Evolutionary conservation across 2,888 invertebrate genomes (phyloP).

Genomic region (Tenthredo amoena): DNA sequence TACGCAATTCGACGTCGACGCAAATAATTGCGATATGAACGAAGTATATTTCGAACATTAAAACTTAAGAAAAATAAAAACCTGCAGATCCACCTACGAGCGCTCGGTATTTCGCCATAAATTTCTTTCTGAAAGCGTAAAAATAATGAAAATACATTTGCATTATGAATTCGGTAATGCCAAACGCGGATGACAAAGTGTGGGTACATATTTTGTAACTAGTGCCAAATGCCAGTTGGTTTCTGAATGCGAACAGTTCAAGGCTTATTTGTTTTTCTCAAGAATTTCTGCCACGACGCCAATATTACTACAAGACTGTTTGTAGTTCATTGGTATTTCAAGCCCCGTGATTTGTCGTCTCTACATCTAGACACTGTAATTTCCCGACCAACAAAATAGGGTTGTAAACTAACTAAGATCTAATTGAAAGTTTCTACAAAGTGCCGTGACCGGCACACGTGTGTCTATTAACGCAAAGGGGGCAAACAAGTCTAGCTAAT

Average conservation of each 20-base stretch:
- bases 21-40: slow-evolving; percentile 7
- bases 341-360: neutral
- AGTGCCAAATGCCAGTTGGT: neutral
- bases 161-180: slow-evolving; percentile 8
- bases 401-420: neutral
- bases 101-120: neutral
- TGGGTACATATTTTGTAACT: slow-evolving; percentile 6
- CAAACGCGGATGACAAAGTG: neutral
- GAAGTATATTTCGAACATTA: neutral
- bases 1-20: slow-evolving; percentile 40
- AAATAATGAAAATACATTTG: neutral
- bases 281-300: neutral
- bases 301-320: slow-evolving; percentile 31
- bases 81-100: neutral
- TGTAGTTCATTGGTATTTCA: slow-evolving; percentile 6
- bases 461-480: neutral
- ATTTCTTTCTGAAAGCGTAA: neutral
- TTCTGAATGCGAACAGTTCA: slow-evolving; percentile 2
- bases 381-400: slow-evolving; percentile 10
- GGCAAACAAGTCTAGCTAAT: neutral
- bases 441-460: neutral
- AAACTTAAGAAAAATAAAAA: neutral
- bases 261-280: slow-evolving; percentile 33
- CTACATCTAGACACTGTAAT: neutral
- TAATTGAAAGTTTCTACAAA: neutral